Evolutionary conservation across 1,140 invertebrate genomes (phyloP).

Genomic region (Megathymus violae): DNA sequence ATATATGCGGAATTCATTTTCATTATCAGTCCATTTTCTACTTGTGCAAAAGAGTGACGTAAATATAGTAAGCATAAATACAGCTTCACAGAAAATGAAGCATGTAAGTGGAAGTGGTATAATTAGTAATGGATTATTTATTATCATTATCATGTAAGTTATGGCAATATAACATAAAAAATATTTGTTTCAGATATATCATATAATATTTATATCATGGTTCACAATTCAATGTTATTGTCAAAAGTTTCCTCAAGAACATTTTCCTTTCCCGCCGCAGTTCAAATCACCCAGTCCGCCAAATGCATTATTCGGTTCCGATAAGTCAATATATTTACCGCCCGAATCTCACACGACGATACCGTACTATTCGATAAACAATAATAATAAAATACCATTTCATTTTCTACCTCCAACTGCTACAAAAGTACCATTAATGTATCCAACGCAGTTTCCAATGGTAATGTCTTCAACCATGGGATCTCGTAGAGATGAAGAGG

Average conservation of each 20-base stretch:
- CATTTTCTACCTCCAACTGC: slow-evolving; percentile 61
- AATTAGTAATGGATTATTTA: slow-evolving; percentile 49
- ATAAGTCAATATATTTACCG: slow-evolving; percentile 68
- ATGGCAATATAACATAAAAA: slow-evolving; percentile 24
- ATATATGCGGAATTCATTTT: slow-evolving; percentile 82
- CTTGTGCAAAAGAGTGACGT: slow-evolving; percentile 68
- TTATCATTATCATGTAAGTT: slow-evolving; percentile 42
- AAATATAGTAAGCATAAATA: slow-evolving; percentile 45
- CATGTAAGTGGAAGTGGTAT: slow-evolving; percentile 69
- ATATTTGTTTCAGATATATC: slow-evolving; percentile 64
- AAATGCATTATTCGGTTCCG: slow-evolving; percentile 51
- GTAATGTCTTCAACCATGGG: slow-evolving; percentile 56
- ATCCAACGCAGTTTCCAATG: slow-evolving; percentile 61
- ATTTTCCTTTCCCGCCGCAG: slow-evolving; percentile 61
- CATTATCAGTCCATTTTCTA: slow-evolving; percentile 78
- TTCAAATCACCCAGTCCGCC: slow-evolving; percentile 56
- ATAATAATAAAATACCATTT: slow-evolving; percentile 60
- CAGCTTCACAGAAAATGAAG: slow-evolving; percentile 75
- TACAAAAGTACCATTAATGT: slow-evolving; percentile 58
- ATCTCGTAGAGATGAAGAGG: slow-evolving; percentile 51
- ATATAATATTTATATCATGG: slow-evolving; percentile 50
- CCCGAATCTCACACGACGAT: slow-evolving; percentile 65
- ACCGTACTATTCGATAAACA: slow-evolving; percentile 67
- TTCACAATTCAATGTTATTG: slow-evolving; percentile 38
- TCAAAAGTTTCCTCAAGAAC: slow-evolving; percentile 57